Evolutionary conservation across 2,888 invertebrate genomes (phyloP), one percentile per base, ranked within the genome.

Genomic region (Hemistola chrysoprasaria): DNA sequence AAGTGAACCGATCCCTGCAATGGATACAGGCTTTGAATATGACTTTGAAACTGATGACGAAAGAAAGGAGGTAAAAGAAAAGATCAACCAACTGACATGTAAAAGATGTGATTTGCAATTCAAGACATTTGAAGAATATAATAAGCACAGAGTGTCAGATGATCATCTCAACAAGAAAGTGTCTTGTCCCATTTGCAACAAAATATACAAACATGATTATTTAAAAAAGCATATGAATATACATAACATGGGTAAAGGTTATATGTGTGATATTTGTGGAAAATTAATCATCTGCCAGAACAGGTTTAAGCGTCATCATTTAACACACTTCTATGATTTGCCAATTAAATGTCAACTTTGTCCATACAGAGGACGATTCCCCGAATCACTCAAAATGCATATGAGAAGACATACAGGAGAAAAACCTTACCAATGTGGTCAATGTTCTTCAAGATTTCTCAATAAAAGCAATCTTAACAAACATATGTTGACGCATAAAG

Each of bases 381-480:
- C 59, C 0, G 81, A 82, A 38, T 79, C 80, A 0, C 47, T 88
- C 1, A 87, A 81, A 57, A 72, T 84, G 75, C 88, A 88, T 21
- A 86, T 88, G 85, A 65, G 84, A 4, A 53, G 68, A 0, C 88
- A 88, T 28, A 86, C 86, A 0, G 86, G 86, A 0, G 86, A 87
- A 36, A 84, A 74, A 38, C 83, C 83, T 0, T 86, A 85, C 28
- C 78, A 79, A 50, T 88, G 88, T 47, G 47, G 71, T 0, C 62
- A 76, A 40, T 88, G 88, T 40, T 76, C 85, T 1, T 60, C 73
- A 1, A 60, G 75, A 26, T 87, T 83, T 59, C 72, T 81, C 1
- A 84, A 55, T 48, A 85, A 83, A 44, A 87, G 87, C 46, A 88
- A 88, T 59, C 62, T 88, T 0, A 86, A 80, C 26, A 82, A 77